Base-by-base conservation (phyloP, 92 coral and sea anemone genomes). In the Bergia sp. region DNA sequence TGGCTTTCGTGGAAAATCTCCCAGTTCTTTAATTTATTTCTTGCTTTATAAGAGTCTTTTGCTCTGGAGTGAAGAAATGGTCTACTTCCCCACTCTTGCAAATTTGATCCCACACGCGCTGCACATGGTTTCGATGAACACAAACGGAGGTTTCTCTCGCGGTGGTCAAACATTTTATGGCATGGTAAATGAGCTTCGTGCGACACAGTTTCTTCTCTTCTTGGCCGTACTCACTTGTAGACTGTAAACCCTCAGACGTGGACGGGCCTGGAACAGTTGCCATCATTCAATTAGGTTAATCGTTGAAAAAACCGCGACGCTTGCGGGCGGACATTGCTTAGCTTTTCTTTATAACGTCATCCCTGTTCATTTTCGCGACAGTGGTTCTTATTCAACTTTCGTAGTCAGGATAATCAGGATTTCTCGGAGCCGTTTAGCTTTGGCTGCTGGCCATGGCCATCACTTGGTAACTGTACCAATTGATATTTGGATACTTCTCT, bases 101-200 rank as follows among this genome's bases (percentile, higher is more conserved):
- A 16, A 90, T 58, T 43, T 79, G 81, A 21, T 66, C 6, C 89
- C 92, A 86, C 45, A 86, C 89, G 7, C 74, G 72, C 7, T 11
- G 42, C 41, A 90, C 92, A 73, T 90, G 76, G 74, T 79, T 74
- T 49, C 86, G 86, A 47, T 86, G 47, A 29, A 89, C 91, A 83
- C 88, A 74, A 38, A 61, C 91, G 7, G 88, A 89, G 57, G 84
- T 82, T 6, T 66, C 38, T 36, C 86, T 81, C 18, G 55, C 39
- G 36, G 73, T 81, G 49, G 86, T 81, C 18, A 81, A 66, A 38
- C 73, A 81, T 43, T 81, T 23, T 21, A 43, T 66, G 39, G 86
- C 86, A 16, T 81, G 42, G 6, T 50, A 5, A 29, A 81, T 81
- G 73, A 81, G 73, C 71, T 66, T 81, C 0, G 37, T 53, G 23